Base-by-base conservation (phyloP, 2,113 vertebrate genomes). In the Grammomys surdaster region DNA sequence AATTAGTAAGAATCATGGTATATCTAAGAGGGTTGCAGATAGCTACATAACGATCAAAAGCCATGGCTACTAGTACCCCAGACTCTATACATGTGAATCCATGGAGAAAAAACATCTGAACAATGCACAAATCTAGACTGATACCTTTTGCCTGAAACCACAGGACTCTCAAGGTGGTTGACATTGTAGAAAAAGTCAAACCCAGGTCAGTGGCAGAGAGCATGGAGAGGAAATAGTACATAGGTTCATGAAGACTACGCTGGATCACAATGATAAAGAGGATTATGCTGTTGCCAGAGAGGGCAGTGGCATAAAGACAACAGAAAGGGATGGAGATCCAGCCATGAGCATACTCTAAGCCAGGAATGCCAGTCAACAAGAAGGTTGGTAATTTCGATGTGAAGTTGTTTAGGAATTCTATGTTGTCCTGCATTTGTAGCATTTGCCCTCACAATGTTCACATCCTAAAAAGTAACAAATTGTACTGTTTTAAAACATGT, bases 21-120 rank as follows among this genome's bases (percentile, higher is more conserved):
- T 98, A 98, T 43, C 97, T 94, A 82, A 98, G 96, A 13, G 98
- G 98, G 26, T 97, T 78, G 94, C 65, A 88, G 12, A 88, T 88
- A 2, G 85, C 65, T 46, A 70, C 12, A 14, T 70, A 88, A 54
- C 65, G 65, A 33, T 88, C 85, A n/a, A 69, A 87, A 51, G 65
- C 85, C 85, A 87, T 87, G 14, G 85, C 65, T 86, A 98, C 85
- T 0, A 98, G 86, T 58, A 97, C 85, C 0, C 97, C 95, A 28
- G 97, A 97, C 88, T 98, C 97, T 19, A 58, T 95, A 0, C 69
- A 1, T 0, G 97, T 51, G 87, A 92, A 97, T 0, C 96, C 97
- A 89, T 98, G 98, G 93, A 97, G 97, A 91, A 98, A 98, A 91
- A 98, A 97, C 97, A 98, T 97, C 87, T 98, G 98, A 72, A 78